Base-by-base conservation (phyloP, 2,888 invertebrate species). In the Empis stercorea region DNA sequence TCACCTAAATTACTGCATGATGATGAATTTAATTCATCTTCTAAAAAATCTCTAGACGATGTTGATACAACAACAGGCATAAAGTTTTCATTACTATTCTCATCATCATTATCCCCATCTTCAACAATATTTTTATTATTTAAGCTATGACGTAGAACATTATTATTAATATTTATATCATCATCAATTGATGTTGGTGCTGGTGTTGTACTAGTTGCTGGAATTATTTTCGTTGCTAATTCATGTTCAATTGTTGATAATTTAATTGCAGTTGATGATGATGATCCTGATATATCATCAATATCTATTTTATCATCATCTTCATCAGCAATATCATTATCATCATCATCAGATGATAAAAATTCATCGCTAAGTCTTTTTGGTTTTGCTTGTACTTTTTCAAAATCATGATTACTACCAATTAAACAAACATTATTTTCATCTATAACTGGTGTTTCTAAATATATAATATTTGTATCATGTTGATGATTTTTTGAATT, bases 301-400 rank as follows among this genome's bases (percentile, higher is more conserved):
- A 27, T 27, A 27, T 27, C 23, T 6, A 27, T 27, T 27, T 50
- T 51, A 20, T 49, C 55, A 39, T 54, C 54, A n/a, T 44, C 52
- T 30, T 46, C 41, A 38, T 17, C 44, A 27, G 20, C 37, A 40
- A 43, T 41, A 16, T 49, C 52, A 48, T 52, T 50, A 40, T 47
- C 51, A 41, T 46, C 51, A 36, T 62, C 60, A 45, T 62, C 63
- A 1, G 56, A 57, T 43, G 60, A 55, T 49, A 61, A 58, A 50
- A 69, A 68, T 50, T 68, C 68, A 56, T 69, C 68, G 52, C 66
- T 68, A 30, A 68, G 57, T 39, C 68, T 64, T 54, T 69, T 68
- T 27, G 68, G 70, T 48, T 64, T 64, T 30, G 59, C 59, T 9
- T 57, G 20, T 11, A 30, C 53, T 45, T 57, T 56, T 40, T 61